phyloP scores from a whole-genome alignment of 2,888 invertebrate species.

The Drosophila aldrichi region DNA sequence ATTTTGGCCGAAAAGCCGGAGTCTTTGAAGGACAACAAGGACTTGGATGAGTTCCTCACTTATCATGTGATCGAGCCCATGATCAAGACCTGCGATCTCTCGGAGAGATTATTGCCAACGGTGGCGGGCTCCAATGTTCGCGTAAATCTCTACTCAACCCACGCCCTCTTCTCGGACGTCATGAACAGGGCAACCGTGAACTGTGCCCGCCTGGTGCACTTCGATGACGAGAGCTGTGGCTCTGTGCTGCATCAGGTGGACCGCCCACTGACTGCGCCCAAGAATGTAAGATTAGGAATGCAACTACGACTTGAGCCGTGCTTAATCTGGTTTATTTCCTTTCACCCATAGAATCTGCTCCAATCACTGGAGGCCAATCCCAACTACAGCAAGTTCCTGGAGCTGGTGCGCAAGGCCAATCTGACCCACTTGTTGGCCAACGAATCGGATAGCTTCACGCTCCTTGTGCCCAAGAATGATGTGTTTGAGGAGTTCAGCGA shows the following conservation, averaged over 20 bases:
- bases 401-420: slow-evolving; percentile 83
- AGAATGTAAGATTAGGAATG: slow-evolving; percentile 65
- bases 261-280: slow-evolving; percentile 86
- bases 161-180: slow-evolving; percentile 87
- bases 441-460: slow-evolving; percentile 79
- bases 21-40: slow-evolving; percentile 82
- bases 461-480: slow-evolving; percentile 85
- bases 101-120: slow-evolving; percentile 87
- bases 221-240: slow-evolving; percentile 89
- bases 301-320: not conserved
- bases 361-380: slow-evolving; percentile 82
- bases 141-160: slow-evolving; percentile 88
- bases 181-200: slow-evolving; percentile 89
- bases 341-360: slow-evolving; percentile 75
- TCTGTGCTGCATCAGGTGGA: slow-evolving; percentile 89
- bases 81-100: slow-evolving; percentile 87
- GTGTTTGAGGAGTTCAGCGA: slow-evolving; percentile 83
- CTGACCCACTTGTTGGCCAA: slow-evolving; percentile 82
- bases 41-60: slow-evolving; percentile 87
- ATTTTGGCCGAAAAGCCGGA: slow-evolving; percentile 83
- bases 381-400: slow-evolving; percentile 84
- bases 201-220: slow-evolving; percentile 88
- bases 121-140: slow-evolving; percentile 86
- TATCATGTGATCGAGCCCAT: slow-evolving; percentile 88
- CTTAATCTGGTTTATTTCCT: not conserved